Base-by-base conservation (phyloP, 2,113 vertebrate genomes). In the Dipodomys merriami region DNA sequence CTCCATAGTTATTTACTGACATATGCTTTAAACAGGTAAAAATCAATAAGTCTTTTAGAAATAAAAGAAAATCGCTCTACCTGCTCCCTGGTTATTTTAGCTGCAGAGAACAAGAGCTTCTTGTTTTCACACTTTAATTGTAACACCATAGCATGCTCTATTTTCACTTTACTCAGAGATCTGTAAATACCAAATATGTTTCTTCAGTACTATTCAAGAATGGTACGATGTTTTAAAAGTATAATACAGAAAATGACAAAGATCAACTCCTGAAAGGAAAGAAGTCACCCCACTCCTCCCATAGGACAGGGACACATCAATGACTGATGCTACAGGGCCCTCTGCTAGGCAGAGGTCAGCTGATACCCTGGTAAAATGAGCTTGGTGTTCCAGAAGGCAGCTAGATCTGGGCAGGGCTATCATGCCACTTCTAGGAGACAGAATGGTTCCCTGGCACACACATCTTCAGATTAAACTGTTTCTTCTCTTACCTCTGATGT, bases 401-500 rank as follows among this genome's bases (percentile, higher is more conserved):
- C 18, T 1, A 35, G 49, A 18, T 0, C 29, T 11, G 29, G 53
- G 29, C 1, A 3, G 27, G 46, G 25, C 33, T 39, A 11, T 15
- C 5, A 53, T 7, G 46, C 20, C 39, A 27, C 53, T 7, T 35
- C 67, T 57, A 39, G 78, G 39, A 78, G 84, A 62, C 22, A 20
- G 11, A 23, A 46, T 1, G 13, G 33, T 13, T 46, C 49, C 69
- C 62, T 8, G 23, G 65, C 5, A 23, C 1, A 1, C 18, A 20
- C 1, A 0, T 27, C 53, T 25, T 29, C 25, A 80, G 69, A 46
- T 20, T 39, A 62, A 12, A 19, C 10, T 18, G 23, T 35, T 44
- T 76, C 65, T 74, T 44, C 4, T 64, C 98, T 98, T 95, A 99
- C 98, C 98, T 99, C 96, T 39, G 97, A 97, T 81, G 91, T 96